Evolutionary conservation across 2,888 invertebrate species (phyloP).

Genomic region (Microctonus hyperodae): DNA sequence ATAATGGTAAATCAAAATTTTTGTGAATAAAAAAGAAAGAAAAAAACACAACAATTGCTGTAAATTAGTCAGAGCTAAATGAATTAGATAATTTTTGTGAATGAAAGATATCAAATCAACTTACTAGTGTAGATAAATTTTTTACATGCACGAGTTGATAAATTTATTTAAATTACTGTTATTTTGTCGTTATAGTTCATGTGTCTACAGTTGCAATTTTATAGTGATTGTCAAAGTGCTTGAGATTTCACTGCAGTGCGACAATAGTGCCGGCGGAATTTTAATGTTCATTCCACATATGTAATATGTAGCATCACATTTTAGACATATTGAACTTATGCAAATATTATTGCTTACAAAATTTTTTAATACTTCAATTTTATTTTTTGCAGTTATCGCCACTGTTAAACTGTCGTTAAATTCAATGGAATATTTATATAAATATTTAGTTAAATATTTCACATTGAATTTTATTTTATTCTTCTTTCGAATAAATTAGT

Average conservation of each 20-base stretch:
- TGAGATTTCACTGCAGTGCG: constrained; percentile 22
- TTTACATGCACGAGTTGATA: background rate
- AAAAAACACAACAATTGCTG: background rate
- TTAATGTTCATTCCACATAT: background rate
- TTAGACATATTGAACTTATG: background rate
- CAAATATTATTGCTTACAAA: background rate
- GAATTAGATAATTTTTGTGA: background rate
- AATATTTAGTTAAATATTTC: no score
- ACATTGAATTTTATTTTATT: no score
- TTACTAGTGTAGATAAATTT: constrained; percentile 3
- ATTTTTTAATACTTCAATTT: background rate
- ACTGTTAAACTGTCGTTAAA: background rate
- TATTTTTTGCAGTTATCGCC: background rate
- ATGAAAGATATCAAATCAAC: background rate
- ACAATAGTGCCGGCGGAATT: constrained; percentile 15
- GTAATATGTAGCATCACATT: constrained; percentile 11
- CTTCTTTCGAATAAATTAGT: no score
- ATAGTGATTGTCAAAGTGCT: background rate
- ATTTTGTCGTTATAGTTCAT: constrained; percentile 3
- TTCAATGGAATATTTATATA: no score
- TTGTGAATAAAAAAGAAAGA: background rate
- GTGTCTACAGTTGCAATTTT: constrained; percentile 16
- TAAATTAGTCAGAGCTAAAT: background rate
- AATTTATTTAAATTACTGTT: background rate
- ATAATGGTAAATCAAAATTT: constrained; percentile 17